phyloP scores from a whole-genome alignment of 2,888 invertebrate species.

The Phymatocera aterrima region DNA sequence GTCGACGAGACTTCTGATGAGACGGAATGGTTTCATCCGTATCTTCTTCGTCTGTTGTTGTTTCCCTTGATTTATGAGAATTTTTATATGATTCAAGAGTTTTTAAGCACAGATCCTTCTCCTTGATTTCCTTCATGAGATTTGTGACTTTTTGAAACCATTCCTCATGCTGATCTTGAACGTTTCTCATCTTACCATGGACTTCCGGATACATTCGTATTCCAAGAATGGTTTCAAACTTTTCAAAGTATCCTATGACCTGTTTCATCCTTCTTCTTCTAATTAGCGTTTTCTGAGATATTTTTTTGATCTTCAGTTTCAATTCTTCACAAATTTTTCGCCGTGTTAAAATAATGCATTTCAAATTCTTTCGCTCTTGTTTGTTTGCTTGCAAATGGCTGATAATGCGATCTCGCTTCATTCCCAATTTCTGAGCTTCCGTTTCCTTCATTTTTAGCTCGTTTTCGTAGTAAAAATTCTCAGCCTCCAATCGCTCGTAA shows the following conservation, averaged over 20 bases:
- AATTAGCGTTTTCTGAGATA: not conserved
- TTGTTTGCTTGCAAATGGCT: not conserved
- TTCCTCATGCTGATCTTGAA: conserved; percentile 3
- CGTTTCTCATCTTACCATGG: not conserved
- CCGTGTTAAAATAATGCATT: not conserved
- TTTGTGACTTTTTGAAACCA: conserved; percentile 14
- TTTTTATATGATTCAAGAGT: not conserved
- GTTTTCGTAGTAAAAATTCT: conserved; percentile 30
- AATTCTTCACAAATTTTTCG: not conserved
- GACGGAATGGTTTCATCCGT: not conserved
- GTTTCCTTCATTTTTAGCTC: conserved; percentile 2
- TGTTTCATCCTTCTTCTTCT: conserved; percentile 13
- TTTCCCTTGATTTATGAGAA: not conserved
- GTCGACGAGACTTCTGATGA: conserved; percentile 20
- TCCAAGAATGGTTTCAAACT: conserved; percentile 25
- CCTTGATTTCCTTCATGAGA: conserved; percentile 8
- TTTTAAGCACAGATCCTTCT: not conserved
- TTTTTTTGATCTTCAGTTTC: not conserved
- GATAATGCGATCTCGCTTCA: not conserved
- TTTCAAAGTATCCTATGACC: conserved; percentile 8
- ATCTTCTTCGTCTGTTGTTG: conserved; percentile 25
- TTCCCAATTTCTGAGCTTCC: not conserved
- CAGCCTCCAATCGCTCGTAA: conserved; percentile 37
- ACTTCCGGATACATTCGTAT: conserved; percentile 30
- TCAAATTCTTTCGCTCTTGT: not conserved